Percentiles rank a stretch among this genome's conserved stretches.
These are phyloP conservation scores for Noturus placidus DNA, from an alignment of 2,113 vertebrate species.

Conservation along the genomic window DNA sequence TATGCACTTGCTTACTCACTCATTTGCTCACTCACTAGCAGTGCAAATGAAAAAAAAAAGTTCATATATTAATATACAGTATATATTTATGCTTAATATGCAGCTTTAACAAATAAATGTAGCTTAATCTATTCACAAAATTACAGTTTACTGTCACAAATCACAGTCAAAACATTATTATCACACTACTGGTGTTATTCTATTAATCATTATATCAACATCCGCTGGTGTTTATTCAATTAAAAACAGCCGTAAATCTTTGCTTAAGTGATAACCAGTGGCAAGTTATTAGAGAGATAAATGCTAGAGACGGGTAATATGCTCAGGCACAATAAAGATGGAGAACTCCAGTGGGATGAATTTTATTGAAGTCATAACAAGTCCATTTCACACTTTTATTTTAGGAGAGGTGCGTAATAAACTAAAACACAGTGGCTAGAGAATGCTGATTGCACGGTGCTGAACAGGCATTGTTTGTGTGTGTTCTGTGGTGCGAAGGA, in stretches of 20 bases:
- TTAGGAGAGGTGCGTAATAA: not conserved
- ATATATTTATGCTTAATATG: not conserved
- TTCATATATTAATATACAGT: not conserved
- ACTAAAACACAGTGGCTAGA: not conserved
- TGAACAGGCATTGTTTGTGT: not conserved
- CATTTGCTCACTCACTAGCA: not conserved
- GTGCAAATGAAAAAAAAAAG: not conserved
- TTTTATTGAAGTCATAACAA: slow-evolving; percentile 14
- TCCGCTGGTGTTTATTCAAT: not conserved
- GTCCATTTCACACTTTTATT: not conserved
- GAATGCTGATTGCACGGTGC: not conserved
- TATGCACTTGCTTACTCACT: not conserved
- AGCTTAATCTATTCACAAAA: not conserved
- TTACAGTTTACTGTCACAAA: not conserved
- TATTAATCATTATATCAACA: slow-evolving; percentile 1
- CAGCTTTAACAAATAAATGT: not conserved
- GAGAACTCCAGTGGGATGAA: not conserved
- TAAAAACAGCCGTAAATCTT: not conserved
- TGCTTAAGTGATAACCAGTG: slow-evolving; percentile 28
- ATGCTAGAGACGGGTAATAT: not conserved
- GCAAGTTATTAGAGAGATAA: slow-evolving; percentile 20
- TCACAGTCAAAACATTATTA: not conserved
- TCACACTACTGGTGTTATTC: not conserved
- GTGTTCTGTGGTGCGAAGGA: slow-evolving; percentile 72
- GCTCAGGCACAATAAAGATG: not conserved